Evolutionary conservation across 2,113 vertebrate species (phyloP), one percentile per base, ranked within the genome.

Genomic region (Sapajus apella): DNA sequence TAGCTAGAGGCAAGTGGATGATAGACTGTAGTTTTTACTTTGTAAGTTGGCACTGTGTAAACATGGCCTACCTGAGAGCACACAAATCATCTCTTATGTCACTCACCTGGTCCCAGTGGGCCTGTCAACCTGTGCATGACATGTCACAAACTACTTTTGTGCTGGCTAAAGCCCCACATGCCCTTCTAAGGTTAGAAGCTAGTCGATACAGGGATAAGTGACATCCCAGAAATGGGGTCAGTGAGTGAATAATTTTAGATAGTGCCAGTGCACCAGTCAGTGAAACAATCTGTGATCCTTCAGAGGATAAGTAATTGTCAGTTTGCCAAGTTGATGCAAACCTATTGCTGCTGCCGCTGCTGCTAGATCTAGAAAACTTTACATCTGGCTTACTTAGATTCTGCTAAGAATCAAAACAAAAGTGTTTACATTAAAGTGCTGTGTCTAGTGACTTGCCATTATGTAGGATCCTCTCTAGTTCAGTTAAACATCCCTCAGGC

Each of bases 321-420:
- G 32, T 43, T 6, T 94, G 66, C 90, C 85, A 96, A 52, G 79
- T 52, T 81, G 76, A n/a, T 86, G 56, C 84, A 94, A 96, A 87
- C 43, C n/a, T 88, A 37, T 81, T 90, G 68, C 83, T 92, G 8
- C 77, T 81, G 8, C 87, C 91, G 7, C 56, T 76, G 10, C 70
- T 96, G 11, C 52, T 52, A 66, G 80, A 58, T 50, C 45, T 87
- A 70, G 6, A 91, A 96, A 90, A 79, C 11, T 72, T 50, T 13
- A 75, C 70, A 80, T 82, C 50, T 90, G 81, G 55, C 11, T 81
- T 79, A 8, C 14, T 25, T 52, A 79, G 66, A 47, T 83, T 73
- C 50, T 87, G 37, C 3, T 90, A 88, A 79, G 72, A 81, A 32
- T 96, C 56, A 96, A 94, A 61, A 81, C 80, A 37, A 72, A 87